phyloP scores from a whole-genome alignment of 2,888 invertebrate species.

The Pseudoips prasinana region DNA sequence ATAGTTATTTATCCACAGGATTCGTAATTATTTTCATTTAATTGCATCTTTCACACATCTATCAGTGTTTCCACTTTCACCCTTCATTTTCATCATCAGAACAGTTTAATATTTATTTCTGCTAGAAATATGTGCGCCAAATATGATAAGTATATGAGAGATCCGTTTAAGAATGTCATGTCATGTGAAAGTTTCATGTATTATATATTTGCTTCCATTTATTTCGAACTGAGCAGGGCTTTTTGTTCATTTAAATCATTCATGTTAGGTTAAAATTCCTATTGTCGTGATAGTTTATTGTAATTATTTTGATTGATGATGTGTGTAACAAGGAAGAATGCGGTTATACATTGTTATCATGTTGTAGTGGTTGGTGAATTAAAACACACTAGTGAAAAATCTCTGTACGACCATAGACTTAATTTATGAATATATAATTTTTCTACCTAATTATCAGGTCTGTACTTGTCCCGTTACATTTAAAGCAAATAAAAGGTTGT shows the following conservation, averaged over 20 bases:
- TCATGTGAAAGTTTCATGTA: constrained; percentile 12
- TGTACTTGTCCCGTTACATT: too few species aligned
- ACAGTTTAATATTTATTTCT: constrained; percentile 12
- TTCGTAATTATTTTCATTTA: too few species aligned
- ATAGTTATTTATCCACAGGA: too few species aligned
- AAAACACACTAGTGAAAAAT: too few species aligned
- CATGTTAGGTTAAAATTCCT: constrained; percentile 21
- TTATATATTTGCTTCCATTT: constrained; percentile 17
- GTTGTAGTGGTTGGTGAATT: too few species aligned
- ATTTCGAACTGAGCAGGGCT: constrained; percentile 29
- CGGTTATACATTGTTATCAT: too few species aligned
- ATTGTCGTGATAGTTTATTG: constrained; percentile 14
- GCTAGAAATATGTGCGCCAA: constrained; percentile 57
- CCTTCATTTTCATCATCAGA: constrained; percentile 3
- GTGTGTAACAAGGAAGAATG: too few species aligned
- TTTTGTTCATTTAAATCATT: constrained; percentile 21
- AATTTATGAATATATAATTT: too few species aligned
- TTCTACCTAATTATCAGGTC: too few species aligned
- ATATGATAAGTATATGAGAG: constrained; percentile 33
- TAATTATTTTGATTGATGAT: not conserved
- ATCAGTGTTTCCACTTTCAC: constrained; percentile 1
- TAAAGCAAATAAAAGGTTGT: too few species aligned
- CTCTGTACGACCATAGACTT: too few species aligned
- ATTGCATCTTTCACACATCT: too few species aligned
- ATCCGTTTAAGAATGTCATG: constrained; percentile 18